These are phyloP conservation scores for Anabacerthia variegaticeps DNA, from an alignment of 2,797 vertebrate species.

Conservation along the genomic window DNA sequence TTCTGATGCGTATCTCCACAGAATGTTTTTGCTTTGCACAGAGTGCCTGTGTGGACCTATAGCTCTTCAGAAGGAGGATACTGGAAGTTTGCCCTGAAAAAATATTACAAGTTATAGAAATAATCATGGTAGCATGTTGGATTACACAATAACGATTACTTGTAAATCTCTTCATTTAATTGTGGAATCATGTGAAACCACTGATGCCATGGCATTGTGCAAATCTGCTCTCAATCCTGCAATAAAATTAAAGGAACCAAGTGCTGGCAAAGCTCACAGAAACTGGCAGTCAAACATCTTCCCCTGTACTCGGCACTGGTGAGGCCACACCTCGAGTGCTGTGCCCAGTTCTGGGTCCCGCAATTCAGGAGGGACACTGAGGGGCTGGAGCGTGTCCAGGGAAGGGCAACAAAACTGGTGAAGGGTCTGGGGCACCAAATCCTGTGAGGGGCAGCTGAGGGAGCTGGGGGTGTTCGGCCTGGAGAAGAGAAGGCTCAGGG, in stretches of 20 bases:
- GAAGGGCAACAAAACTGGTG: rapidly evolving
- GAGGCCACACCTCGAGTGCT: background rate
- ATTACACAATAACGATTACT: background rate
- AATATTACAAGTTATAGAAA: background rate
- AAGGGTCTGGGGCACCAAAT: background rate
- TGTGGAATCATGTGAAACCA: background rate
- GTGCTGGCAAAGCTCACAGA: background rate
- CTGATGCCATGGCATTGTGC: background rate
- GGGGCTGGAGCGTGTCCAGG: background rate
- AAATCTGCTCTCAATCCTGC: background rate
- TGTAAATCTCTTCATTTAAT: background rate
- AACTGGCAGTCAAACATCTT: background rate
- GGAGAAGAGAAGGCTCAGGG: background rate
- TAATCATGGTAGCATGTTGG: background rate
- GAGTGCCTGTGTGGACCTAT: background rate
- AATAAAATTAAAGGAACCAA: background rate
- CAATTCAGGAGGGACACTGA: background rate
- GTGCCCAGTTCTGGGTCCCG: background rate
- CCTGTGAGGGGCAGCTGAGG: background rate
- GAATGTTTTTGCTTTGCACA: background rate
- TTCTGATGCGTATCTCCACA: background rate
- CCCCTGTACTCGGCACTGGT: background rate
- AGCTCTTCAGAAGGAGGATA: background rate
- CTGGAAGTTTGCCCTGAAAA: background rate
- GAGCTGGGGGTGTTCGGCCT: background rate